Evolutionary conservation across 2,888 invertebrate genomes (phyloP).

Genomic region (Scrobipalpa costella): DNA sequence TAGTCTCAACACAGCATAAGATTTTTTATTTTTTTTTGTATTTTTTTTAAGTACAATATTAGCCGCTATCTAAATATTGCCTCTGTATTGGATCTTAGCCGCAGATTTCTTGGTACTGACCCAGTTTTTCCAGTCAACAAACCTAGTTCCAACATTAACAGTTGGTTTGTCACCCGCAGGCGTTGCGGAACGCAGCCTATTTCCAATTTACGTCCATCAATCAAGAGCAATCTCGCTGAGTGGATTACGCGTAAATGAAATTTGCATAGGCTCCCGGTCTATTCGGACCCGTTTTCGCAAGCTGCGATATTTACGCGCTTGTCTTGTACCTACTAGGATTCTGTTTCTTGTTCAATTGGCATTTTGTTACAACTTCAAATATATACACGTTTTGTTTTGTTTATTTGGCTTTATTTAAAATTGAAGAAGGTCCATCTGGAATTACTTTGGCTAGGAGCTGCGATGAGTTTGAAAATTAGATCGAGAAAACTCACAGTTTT

Average conservation of each 20-base stretch:
- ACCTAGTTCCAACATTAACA: slow-evolving; percentile 7
- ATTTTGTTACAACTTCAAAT: not conserved
- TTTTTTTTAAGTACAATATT: too few species aligned
- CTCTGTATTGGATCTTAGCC: too few species aligned
- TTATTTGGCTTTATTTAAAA: too few species aligned
- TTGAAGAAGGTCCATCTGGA: too few species aligned
- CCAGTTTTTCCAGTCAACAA: not conserved
- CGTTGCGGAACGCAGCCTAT: slow-evolving; percentile 62
- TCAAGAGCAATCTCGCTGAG: slow-evolving; percentile 86
- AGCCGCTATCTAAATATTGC: too few species aligned
- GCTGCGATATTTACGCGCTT: slow-evolving; percentile 58
- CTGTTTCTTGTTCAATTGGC: not conserved
- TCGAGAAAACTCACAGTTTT: too few species aligned
- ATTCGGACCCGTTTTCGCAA: slow-evolving; percentile 48
- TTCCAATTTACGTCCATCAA: slow-evolving; percentile 87
- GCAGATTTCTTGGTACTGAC: too few species aligned
- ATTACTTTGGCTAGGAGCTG: too few species aligned
- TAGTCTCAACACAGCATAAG: too few species aligned
- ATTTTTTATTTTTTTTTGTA: too few species aligned
- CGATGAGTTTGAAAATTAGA: too few species aligned
- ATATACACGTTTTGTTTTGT: too few species aligned
- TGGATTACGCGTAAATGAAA: slow-evolving; percentile 86
- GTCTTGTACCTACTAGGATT: slow-evolving; percentile 4
- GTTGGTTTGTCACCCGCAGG: slow-evolving; percentile 20
- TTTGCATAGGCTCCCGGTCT: slow-evolving; percentile 82